Evolutionary conservation across 37 sponge, comb jelly and placozoan genomes (phyloP).

Genomic region (Ianthella basta): DNA sequence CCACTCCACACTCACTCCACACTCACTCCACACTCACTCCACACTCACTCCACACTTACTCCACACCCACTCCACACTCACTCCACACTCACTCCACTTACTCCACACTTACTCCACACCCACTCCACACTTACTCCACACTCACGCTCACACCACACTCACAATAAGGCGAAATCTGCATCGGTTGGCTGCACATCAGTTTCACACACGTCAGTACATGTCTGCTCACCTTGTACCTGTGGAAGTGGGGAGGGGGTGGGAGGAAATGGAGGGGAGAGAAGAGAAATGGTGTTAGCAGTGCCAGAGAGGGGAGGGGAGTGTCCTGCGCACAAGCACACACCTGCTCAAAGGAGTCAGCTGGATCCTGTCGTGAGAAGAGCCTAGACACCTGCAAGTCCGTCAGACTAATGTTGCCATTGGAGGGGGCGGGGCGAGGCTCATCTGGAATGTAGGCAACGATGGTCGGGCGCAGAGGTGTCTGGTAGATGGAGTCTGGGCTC

Average conservation of each 20-base stretch:
- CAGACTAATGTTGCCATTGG: not conserved
- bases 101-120: too few species aligned
- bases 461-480: not conserved
- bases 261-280: not conserved
- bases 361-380: slow-evolving; percentile 3
- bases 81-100: too few species aligned
- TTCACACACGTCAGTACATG: not conserved
- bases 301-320: not conserved
- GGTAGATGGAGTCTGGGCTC: slow-evolving; percentile 17
- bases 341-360: not conserved
- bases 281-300: not conserved
- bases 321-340: not conserved
- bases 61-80: too few species aligned
- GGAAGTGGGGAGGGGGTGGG: not conserved
- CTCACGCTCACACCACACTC: too few species aligned
- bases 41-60: too few species aligned
- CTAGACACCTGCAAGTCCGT: not conserved
- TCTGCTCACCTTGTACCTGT: not conserved
- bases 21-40: too few species aligned
- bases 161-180: too few species aligned
- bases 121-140: too few species aligned
- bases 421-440: not conserved
- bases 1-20: too few species aligned
- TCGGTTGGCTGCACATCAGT: too few species aligned
- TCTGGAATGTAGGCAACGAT: not conserved